Evolutionary conservation across 1,140 invertebrate species (phyloP).

Genomic region (roundworm (Caenorhabditis elegans)): DNA sequence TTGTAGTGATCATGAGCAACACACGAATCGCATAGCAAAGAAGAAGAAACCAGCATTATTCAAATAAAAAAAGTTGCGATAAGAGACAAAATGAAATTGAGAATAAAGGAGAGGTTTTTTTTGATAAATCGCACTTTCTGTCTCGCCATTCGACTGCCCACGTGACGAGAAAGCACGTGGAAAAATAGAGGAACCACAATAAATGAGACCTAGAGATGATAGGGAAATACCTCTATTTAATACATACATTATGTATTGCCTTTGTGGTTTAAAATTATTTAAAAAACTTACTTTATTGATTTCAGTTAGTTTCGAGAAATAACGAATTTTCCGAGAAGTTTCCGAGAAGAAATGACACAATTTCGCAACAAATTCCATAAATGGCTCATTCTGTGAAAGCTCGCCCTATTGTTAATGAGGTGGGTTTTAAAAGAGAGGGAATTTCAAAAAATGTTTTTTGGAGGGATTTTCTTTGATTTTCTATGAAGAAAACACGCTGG

Average conservation of each 20-base stretch:
- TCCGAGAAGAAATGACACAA: neutral
- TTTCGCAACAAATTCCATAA: slow-evolving; percentile 14
- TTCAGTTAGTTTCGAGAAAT: too few relatives aligned
- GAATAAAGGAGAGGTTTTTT: neutral
- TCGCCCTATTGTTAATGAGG: neutral
- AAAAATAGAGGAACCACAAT: neutral
- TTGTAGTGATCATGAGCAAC: neutral
- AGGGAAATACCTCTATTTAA: neutral
- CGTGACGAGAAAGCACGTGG: slow-evolving; percentile 3
- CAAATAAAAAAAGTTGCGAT: neutral
- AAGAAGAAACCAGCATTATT: too few relatives aligned
- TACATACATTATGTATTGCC: too few relatives aligned
- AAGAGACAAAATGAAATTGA: neutral
- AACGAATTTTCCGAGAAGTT: too few relatives aligned
- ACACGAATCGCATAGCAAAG: too few relatives aligned
- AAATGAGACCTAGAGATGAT: neutral
- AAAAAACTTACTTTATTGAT: too few relatives aligned
- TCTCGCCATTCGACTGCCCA: slow-evolving; percentile 17
- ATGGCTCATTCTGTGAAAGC: neutral
- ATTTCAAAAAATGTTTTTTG: neutral
- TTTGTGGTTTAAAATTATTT: too few relatives aligned
- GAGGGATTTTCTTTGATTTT: neutral
- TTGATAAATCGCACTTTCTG: slow-evolving; percentile 15
- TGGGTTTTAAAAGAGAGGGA: neutral
- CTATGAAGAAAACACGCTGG: neutral